phyloP scores from a whole-genome alignment of 2,888 invertebrate species.

The Dendrolimus houi region DNA sequence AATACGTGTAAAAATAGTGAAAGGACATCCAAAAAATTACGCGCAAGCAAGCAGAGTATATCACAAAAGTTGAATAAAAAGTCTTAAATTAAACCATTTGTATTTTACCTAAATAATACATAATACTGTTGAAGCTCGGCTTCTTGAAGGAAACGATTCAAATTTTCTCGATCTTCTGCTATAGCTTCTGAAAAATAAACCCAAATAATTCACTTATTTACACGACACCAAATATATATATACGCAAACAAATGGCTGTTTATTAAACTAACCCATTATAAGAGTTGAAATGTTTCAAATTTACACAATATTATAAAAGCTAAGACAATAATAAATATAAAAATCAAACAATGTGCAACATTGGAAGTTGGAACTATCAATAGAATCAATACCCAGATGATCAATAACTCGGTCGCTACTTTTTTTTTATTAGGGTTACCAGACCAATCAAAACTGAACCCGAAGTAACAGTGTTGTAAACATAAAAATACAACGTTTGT shows the following conservation, averaged over 20 bases:
- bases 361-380: not conserved
- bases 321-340: slow-evolving; percentile 1
- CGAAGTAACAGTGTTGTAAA: too few species aligned
- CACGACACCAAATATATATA: not conserved
- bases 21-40: slow-evolving; percentile 6
- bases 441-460: too few species aligned
- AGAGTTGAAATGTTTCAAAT: not conserved
- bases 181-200: slow-evolving; percentile 41
- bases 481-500: too few species aligned
- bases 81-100: not conserved
- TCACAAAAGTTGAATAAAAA: slow-evolving; percentile 3
- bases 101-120: slow-evolving; percentile 81
- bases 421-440: too few species aligned
- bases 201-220: slow-evolving; percentile 1
- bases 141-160: slow-evolving; percentile 91
- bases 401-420: too few species aligned
- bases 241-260: not conserved
- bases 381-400: not conserved
- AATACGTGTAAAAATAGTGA: slow-evolving; percentile 3
- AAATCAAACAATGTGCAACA: slow-evolving; percentile 10
- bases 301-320: not conserved
- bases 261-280: slow-evolving; percentile 31
- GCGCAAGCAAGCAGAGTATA: not conserved
- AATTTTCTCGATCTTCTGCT: slow-evolving; percentile 42
- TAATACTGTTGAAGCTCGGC: slow-evolving; percentile 97